Evolutionary conservation across 1,140 invertebrate species (phyloP).

Genomic region (Tachypleus tridentatus): DNA sequence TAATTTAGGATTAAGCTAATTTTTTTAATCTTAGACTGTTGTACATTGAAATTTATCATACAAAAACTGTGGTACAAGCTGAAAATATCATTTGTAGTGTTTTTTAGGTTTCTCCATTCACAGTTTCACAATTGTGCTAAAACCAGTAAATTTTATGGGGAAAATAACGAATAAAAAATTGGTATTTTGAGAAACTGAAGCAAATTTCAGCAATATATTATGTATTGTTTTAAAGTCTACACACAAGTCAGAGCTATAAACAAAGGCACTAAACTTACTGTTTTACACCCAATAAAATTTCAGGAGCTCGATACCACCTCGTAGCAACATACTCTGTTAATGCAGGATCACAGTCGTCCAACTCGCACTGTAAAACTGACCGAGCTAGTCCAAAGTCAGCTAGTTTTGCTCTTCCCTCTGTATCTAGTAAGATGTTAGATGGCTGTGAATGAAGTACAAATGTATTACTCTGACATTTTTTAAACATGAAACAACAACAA

Average conservation of each 20-base stretch:
- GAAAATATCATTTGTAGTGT: no score
- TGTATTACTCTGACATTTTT: constrained; percentile 1
- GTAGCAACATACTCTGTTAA: constrained; percentile 99
- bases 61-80: no score
- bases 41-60: no score
- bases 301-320: constrained; percentile 78
- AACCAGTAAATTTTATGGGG: no score
- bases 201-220: no score
- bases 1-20: no score
- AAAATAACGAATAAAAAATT: no score
- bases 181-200: no score
- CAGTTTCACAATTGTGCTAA: no score
- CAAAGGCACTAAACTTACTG: constrained; percentile 56
- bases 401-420: constrained; percentile 97
- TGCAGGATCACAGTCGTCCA: constrained; percentile 43
- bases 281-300: constrained; percentile 99
- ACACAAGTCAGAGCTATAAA: constrained; percentile 69
- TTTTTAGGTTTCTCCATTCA: no score
- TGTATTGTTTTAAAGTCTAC: background rate
- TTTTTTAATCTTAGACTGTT: no score
- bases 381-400: constrained; percentile 95
- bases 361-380: constrained; percentile 59
- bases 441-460: constrained; percentile 78
- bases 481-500: constrained; percentile 6
- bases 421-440: constrained; percentile 97